Evolutionary conservation across 1,140 invertebrate genomes (phyloP).

Genomic region (Neomicropteryx cornuta): DNA sequence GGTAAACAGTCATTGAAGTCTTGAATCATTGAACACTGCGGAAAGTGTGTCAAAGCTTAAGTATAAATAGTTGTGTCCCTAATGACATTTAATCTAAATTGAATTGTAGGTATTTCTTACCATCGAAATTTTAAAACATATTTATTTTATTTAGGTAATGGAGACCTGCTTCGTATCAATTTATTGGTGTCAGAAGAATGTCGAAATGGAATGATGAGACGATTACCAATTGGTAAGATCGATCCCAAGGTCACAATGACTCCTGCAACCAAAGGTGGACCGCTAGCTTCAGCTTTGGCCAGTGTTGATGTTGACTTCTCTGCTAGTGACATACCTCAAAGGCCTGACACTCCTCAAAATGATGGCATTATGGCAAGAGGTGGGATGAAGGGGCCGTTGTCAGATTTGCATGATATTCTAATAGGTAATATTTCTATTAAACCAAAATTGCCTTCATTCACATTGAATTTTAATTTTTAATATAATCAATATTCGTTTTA

Average conservation of each 20-base stretch:
- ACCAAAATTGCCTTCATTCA: too few species aligned
- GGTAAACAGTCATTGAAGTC: too few species aligned
- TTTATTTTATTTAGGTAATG: constrained; percentile 29
- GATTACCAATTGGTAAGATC: constrained; percentile 39
- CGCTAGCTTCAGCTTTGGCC: constrained; percentile 68
- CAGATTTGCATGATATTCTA: constrained; percentile 65
- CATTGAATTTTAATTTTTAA: too few species aligned
- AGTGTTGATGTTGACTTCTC: constrained; percentile 86
- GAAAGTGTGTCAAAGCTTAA: too few species aligned
- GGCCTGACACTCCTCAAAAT: constrained; percentile 76
- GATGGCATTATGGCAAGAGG: constrained; percentile 59
- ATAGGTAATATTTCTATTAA: constrained; percentile 54
- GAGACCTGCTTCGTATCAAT: constrained; percentile 46
- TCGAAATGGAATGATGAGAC: constrained; percentile 37
- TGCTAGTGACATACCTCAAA: constrained; percentile 56
- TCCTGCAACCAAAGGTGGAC: constrained; percentile 39
- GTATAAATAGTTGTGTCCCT: too few species aligned
- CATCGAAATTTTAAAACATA: neutral
- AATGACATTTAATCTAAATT: too few species aligned
- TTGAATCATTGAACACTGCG: too few species aligned
- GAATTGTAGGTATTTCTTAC: too few species aligned
- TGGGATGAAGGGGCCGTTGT: constrained; percentile 47
- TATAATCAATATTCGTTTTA: too few species aligned
- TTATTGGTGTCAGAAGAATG: constrained; percentile 59
- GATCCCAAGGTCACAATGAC: constrained; percentile 33